Base-by-base conservation (phyloP, 2,113 vertebrate species). In the Ceyx melanurus region DNA sequence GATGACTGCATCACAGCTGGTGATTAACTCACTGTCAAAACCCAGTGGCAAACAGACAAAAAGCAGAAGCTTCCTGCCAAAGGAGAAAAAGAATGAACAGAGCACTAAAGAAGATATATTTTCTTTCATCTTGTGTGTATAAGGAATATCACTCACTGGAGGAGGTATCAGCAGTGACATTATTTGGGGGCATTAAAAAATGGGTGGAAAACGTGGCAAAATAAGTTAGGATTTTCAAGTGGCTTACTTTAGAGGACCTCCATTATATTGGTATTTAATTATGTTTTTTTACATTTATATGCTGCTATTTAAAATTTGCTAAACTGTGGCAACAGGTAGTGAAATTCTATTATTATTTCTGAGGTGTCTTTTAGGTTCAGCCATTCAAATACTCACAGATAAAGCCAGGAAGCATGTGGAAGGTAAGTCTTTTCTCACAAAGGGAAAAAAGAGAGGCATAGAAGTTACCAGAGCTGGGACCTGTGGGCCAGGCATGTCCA, bases 401-500 rank as follows among this genome's bases (percentile, higher is more conserved):
- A 51, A 60, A 46, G 16, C 46, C 66, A 57, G 29, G 8, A 73
- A 65, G 33, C 7, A 9, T 13, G 13, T 40, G 31, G 10, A 26
- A 40, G 56, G 10, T 11, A 81, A 75, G 11, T 67, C 10, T 6
- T 21, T 79, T 53, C 62, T 40, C 20, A 25, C 28, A 40, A 35
- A 8, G 6, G 2, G 2, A 73, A 71, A 58, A 13, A 6, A 18
- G 2, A 50, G 40, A 56, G 7, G 5, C 20, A 58, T 10, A 37
- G 13, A 53, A 43, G 2, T 48, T 45, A 28, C 18, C 23, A 58
- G 6, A 29, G 8, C 21, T n/a, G 18, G 10, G 21, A 18, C 6
- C 2, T 16, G 15, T 0, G 0, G 3, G 8, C 43, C 22, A 29
- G 11, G 3, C 9, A 19, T 50, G 21, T 15, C 14, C 33, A 11